phyloP scores from a whole-genome alignment of 2,797 vertebrate species.

The Dendrocincla fuliginosa region DNA sequence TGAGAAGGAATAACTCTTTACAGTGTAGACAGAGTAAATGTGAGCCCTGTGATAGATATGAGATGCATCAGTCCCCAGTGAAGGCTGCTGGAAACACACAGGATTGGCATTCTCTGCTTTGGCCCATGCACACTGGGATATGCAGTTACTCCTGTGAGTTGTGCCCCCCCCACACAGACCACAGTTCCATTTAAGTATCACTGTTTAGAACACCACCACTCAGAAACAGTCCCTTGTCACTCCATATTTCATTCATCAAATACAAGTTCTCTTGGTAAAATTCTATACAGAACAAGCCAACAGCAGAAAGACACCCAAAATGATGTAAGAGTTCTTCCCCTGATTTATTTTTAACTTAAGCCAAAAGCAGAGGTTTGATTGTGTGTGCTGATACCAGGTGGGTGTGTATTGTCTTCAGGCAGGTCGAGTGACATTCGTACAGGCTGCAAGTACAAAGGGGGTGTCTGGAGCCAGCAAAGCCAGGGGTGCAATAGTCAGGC shows the following conservation, averaged over 20 bases:
- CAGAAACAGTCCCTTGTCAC: background rate
- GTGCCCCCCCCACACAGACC: background rate
- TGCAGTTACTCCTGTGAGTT: background rate
- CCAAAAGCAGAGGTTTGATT: background rate
- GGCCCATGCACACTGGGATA: background rate
- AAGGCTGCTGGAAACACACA: background rate
- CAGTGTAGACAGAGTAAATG: background rate
- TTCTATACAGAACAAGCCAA: background rate
- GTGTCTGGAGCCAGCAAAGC: background rate
- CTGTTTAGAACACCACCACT: background rate
- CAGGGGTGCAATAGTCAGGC: background rate
- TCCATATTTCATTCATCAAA: background rate
- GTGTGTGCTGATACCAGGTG: background rate
- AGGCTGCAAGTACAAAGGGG: background rate
- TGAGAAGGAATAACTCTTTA: background rate
- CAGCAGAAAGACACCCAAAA: background rate
- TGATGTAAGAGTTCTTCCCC: background rate
- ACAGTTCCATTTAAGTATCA: background rate
- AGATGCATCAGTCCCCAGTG: background rate
- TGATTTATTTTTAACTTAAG: constrained; percentile 7
- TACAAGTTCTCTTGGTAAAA: background rate
- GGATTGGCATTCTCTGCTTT: background rate
- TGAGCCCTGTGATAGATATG: background rate
- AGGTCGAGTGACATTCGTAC: background rate
- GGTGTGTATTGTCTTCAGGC: background rate